A percentile compares a stretch with the other conserved stretches of the same genome.
These are phyloP conservation scores for Sylvietta virens DNA, from an alignment of 2,113 vertebrate species.

Conservation along the genomic window DNA sequence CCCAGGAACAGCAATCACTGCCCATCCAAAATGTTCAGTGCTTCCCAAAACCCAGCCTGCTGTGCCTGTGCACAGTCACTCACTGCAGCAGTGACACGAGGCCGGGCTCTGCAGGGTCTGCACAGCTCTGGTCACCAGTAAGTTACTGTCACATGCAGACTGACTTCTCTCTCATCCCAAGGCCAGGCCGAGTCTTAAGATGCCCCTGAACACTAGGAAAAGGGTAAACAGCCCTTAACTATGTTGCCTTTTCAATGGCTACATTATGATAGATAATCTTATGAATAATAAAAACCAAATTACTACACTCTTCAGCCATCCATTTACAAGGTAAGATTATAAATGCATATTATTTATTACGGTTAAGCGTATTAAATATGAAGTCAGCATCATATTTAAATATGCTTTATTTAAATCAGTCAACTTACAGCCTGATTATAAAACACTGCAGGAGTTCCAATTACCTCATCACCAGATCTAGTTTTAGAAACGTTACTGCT, in stretches of 20 bases:
- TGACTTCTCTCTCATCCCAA: neutral
- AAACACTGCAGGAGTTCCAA: neutral
- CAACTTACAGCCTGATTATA: neutral
- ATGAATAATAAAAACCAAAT: neutral
- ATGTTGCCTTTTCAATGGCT: neutral
- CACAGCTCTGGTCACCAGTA: rapidly evolving
- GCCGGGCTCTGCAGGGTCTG: neutral
- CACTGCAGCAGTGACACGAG: rapidly evolving
- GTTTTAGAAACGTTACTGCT: neutral
- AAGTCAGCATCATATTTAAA: neutral
- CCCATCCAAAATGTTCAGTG: rapidly evolving
- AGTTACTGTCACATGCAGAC: neutral
- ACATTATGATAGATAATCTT: neutral
- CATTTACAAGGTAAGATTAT: neutral
- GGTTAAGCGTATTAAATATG: neutral
- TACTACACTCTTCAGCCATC: neutral
- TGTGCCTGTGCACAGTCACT: neutral
- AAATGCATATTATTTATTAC: neutral
- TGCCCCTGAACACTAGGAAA: neutral
- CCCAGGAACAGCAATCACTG: neutral
- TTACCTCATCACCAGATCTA: neutral
- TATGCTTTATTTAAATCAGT: no score
- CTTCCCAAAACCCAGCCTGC: neutral
- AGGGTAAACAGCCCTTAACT: neutral
- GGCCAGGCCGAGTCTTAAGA: rapidly evolving